Evolutionary conservation across 1,140 invertebrate species (phyloP).

Genomic region (Zaprionus tsacasi): DNA sequence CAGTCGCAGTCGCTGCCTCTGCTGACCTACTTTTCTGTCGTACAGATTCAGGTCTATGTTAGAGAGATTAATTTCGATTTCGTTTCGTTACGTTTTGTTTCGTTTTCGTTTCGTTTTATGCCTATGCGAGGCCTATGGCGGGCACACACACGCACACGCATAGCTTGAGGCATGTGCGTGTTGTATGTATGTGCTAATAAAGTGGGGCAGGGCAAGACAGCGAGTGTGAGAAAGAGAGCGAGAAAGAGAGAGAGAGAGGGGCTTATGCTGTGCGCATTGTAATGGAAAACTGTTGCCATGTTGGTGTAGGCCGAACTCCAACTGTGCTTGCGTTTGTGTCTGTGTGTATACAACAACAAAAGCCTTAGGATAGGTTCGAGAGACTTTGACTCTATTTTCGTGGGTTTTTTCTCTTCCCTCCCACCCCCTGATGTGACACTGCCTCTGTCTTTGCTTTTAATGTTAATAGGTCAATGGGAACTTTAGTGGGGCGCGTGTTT

Average conservation of each 20-base stretch:
- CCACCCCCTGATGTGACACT: conserved; percentile 11
- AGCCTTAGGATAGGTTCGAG: conserved; percentile 72
- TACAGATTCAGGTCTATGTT: conserved; percentile 84
- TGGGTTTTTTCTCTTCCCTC: conserved; percentile 25
- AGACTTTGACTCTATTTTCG: conserved; percentile 57
- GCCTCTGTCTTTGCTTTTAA: conserved; percentile 55
- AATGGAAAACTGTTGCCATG: conserved; percentile 78
- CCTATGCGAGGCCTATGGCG: conserved; percentile 42
- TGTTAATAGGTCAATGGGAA: conserved; percentile 80
- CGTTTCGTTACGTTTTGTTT: conserved; percentile 65
- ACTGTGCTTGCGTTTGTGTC: conserved; percentile 2
- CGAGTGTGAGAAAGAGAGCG: background rate
- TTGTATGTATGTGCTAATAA: conserved; percentile 51
- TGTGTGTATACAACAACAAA: conserved; percentile 52
- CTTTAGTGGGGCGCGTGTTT: conserved; percentile 65
- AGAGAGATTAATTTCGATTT: conserved; percentile 84
- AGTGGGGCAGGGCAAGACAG: conserved; percentile 11
- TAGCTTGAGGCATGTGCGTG: conserved; percentile 24
- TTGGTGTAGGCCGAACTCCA: conserved; percentile 59
- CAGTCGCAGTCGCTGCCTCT: conserved; percentile 52
- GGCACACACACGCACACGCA: conserved; percentile 7
- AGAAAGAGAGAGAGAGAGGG: too few relatives aligned
- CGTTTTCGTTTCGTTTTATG: conserved; percentile 49
- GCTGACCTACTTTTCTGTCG: conserved; percentile 83
- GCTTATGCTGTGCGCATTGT: conserved; percentile 51